Conservation (phyloP, 2,113 vertebrate species). For the Ammodytes dubius region DNA sequence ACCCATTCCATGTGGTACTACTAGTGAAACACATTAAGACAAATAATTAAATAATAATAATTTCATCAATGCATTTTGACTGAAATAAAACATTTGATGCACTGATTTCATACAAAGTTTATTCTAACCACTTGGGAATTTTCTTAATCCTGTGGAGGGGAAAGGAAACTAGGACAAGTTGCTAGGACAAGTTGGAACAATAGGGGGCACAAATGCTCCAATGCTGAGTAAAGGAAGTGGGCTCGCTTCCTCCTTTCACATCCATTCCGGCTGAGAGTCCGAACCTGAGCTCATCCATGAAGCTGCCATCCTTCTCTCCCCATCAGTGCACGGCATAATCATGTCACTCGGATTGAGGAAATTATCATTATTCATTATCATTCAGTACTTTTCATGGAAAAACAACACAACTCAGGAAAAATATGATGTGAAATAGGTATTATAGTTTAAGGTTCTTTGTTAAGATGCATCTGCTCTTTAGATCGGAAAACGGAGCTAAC, state of each 20-base stretch:
- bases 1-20: too few relatives aligned
- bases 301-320: constrained; percentile 1
- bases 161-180: background rate
- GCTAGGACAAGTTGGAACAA: constrained; percentile 42
- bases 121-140: background rate
- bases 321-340: constrained; percentile 7
- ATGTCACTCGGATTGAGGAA: constrained; percentile 14
- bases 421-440: constrained; percentile 59
- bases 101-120: background rate
- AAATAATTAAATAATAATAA: too few relatives aligned
- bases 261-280: constrained; percentile 34
- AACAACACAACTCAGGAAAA: constrained; percentile 55
- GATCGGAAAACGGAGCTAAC: constrained; percentile 49
- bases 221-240: constrained; percentile 16
- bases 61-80: background rate
- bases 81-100: background rate
- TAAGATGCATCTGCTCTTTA: constrained; percentile 68
- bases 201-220: constrained; percentile 73
- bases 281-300: constrained; percentile 20
- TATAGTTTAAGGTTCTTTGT: constrained; percentile 72
- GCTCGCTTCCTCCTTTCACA: constrained; percentile 3
- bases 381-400: constrained; percentile 59
- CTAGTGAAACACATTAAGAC: too few relatives aligned
- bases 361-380: constrained; percentile 57
- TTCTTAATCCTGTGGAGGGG: background rate